These are phyloP conservation scores for Itoplectis maculator DNA, from an alignment of 2,888 invertebrate species.

Conservation along the genomic window DNA sequence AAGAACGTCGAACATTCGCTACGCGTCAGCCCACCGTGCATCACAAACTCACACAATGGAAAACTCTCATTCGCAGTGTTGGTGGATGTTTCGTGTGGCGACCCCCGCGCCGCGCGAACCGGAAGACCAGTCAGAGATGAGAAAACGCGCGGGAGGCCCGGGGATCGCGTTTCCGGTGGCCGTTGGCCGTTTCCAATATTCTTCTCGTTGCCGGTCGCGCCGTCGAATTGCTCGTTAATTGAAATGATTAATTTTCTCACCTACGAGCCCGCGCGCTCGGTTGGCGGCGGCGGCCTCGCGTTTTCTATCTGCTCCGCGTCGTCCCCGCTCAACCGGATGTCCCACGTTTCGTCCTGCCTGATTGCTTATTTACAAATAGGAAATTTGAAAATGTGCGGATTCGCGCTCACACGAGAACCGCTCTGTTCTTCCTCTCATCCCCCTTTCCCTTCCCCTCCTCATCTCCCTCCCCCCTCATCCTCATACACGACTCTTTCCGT, in stretches of 20 bases:
- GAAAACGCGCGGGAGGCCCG: conserved; percentile 44
- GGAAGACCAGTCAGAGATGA: conserved; percentile 55
- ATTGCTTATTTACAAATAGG: conserved; percentile 85
- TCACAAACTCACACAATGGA: neutral
- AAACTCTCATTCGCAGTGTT: neutral
- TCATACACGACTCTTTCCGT: conserved; percentile 16
- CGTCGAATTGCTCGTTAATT: conserved; percentile 84
- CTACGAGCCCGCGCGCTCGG: conserved; percentile 72
- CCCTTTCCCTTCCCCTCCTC: conserved; percentile 24
- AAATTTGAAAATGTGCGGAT: conserved; percentile 84
- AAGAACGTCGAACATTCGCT: no score
- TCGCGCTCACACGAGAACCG: conserved; percentile 69
- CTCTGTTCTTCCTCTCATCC: conserved; percentile 13
- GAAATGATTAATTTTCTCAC: conserved; percentile 85
- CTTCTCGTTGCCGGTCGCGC: conserved; percentile 79
- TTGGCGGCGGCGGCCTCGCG: conserved; percentile 44
- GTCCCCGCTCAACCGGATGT: conserved; percentile 64
- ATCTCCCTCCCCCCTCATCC: conserved; percentile 12
- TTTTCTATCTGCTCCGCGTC: conserved; percentile 54
- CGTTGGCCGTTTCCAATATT: conserved; percentile 81
- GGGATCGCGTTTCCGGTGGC: conserved; percentile 76
- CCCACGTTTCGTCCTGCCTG: conserved; percentile 73
- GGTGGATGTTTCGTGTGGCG: neutral
- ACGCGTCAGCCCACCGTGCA: no score
- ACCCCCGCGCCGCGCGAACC: conserved; percentile 27